Evolutionary conservation across 1,140 invertebrate genomes (phyloP).

Genomic region (Monomorium pharaonis): DNA sequence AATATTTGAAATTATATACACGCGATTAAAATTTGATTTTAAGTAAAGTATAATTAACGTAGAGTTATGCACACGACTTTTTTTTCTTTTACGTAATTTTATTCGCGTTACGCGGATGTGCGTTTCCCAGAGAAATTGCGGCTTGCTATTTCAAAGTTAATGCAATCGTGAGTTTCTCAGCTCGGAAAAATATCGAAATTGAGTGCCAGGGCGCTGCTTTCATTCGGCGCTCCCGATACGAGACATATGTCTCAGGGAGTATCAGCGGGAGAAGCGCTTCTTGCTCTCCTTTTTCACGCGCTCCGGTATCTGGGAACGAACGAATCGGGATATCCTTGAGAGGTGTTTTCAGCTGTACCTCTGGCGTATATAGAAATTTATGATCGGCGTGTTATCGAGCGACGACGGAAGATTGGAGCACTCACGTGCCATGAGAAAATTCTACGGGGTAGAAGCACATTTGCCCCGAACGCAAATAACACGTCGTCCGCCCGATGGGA

Average conservation of each 20-base stretch:
- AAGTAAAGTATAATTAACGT: background rate
- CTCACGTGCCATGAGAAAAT: conserved; percentile 49
- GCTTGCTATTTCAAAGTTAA: background rate
- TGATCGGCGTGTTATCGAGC: conserved; percentile 64
- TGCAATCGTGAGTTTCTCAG: background rate
- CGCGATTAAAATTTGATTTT: background rate
- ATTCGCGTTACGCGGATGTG: background rate
- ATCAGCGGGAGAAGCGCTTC: conserved; percentile 26
- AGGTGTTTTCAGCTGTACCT: conserved; percentile 57
- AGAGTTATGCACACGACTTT: background rate
- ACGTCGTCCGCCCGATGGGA: background rate
- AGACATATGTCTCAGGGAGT: conserved; percentile 37
- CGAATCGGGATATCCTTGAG: conserved; percentile 29
- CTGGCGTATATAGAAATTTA: conserved; percentile 65
- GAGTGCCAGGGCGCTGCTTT: background rate
- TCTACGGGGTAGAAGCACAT: background rate
- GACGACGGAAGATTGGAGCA: conserved; percentile 51
- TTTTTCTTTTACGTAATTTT: background rate
- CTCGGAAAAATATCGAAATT: conserved; percentile 1
- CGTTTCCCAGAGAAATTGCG: background rate
- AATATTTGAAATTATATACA: background rate
- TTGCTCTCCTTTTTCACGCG: background rate
- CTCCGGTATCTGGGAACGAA: background rate
- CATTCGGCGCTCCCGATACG: background rate
- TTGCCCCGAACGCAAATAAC: conserved; percentile 29